Evolutionary conservation across 2,888 invertebrate species (phyloP).

Genomic region (Ochropleura plecta): DNA sequence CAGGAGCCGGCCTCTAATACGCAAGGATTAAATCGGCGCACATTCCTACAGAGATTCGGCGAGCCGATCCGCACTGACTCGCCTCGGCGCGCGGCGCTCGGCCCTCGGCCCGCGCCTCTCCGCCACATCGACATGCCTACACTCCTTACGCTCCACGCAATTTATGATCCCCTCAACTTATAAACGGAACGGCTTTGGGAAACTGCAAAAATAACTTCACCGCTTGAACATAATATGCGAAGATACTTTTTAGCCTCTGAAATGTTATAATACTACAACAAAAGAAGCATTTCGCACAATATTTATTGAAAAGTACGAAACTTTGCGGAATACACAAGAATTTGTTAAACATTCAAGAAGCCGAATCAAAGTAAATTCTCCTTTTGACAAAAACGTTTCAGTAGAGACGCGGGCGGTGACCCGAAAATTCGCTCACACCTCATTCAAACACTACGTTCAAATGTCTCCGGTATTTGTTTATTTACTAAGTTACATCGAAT

Average conservation of each 20-base stretch:
- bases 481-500: conserved; percentile 52
- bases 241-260: conserved; percentile 39
- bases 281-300: conserved; percentile 38
- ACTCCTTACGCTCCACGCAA: conserved; percentile 69
- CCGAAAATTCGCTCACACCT: conserved; percentile 76
- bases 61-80: conserved; percentile 59
- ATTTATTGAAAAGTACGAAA: conserved; percentile 54
- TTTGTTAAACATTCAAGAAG: conserved; percentile 64
- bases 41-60: conserved; percentile 76
- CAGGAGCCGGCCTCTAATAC: conserved; percentile 69
- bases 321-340: conserved; percentile 49
- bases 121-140: conserved; percentile 68
- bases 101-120: conserved; percentile 21
- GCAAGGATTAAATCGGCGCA: conserved; percentile 78
- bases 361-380: conserved; percentile 74
- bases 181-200: conserved; percentile 68
- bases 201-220: conserved; percentile 70
- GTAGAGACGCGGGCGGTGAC: conserved; percentile 76
- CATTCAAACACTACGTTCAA: conserved; percentile 74
- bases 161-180: conserved; percentile 76
- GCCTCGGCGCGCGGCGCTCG: conserved; percentile 30
- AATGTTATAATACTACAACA: conserved; percentile 43
- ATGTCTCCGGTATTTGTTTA: conserved; percentile 74
- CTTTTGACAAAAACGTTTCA: conserved; percentile 74
- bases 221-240: conserved; percentile 50